Conservation (phyloP, 2,113 vertebrate genomes). For the Aegypius monachus region DNA sequence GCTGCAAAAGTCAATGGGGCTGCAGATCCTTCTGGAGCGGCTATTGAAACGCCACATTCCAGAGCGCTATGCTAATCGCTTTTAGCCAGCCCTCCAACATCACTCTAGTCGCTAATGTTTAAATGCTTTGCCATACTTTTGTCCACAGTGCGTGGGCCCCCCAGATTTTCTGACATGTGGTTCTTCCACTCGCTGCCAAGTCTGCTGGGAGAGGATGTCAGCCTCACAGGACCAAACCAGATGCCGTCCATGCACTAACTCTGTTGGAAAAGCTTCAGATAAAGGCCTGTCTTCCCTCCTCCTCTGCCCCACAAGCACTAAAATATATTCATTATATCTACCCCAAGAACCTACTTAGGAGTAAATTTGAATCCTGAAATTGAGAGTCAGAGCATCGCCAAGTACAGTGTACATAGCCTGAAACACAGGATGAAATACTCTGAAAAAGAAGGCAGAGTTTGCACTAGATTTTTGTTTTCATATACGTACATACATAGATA, state of each 20-base stretch:
- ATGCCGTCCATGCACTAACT: not conserved
- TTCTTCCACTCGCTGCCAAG: constrained; percentile 11
- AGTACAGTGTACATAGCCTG: not conserved
- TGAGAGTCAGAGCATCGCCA: not conserved
- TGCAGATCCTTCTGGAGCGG: constrained; percentile 31
- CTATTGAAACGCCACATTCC: constrained; percentile 44
- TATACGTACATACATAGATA: fast-evolving
- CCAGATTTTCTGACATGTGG: constrained; percentile 32
- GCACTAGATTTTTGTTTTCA: not conserved
- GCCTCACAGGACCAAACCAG: not conserved
- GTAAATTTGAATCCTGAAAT: not conserved
- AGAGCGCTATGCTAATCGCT: constrained; percentile 28
- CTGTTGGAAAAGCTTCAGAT: not conserved
- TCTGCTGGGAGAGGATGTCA: constrained; percentile 15
- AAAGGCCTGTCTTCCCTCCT: not conserved
- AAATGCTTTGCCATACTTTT: constrained; percentile 35
- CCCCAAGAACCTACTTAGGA: not conserved
- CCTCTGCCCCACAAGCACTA: not conserved
- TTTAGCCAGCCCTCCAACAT: not conserved
- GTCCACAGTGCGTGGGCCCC: not conserved
- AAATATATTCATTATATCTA: not conserved
- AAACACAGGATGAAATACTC: not conserved
- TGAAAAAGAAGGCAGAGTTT: not conserved
- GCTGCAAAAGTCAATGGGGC: not conserved
- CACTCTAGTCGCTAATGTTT: not conserved